Evolutionary conservation across 2,113 vertebrate species (phyloP).

Genomic region (Dipodomys spectabilis): DNA sequence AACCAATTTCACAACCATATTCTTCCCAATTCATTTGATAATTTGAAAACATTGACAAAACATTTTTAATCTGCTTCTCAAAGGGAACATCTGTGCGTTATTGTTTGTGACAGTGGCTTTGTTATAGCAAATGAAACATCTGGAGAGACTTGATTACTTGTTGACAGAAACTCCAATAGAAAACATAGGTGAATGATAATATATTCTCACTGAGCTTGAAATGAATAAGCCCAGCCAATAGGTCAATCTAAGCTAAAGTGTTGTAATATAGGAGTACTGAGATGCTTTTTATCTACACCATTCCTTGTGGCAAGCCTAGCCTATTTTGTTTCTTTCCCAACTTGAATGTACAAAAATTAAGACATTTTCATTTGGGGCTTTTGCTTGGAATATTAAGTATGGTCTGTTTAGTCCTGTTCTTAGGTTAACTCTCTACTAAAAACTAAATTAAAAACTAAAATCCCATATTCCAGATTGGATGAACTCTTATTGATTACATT

Average conservation of each 20-base stretch:
- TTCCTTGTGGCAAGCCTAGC: conserved; percentile 32
- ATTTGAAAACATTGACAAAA: conserved; percentile 78
- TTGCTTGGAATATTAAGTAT: not conserved
- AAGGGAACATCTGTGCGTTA: conserved; percentile 77
- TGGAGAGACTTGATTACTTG: conserved; percentile 79
- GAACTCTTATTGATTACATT: not conserved
- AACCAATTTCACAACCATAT: conserved; percentile 70
- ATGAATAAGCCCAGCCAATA: conserved; percentile 45
- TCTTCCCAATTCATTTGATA: conserved; percentile 76
- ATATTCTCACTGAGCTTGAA: conserved; percentile 64
- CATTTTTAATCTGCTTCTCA: conserved; percentile 80
- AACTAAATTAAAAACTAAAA: conserved; percentile 30
- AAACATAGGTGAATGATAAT: conserved; percentile 73
- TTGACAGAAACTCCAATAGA: conserved; percentile 75
- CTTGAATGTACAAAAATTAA: conserved; percentile 56
- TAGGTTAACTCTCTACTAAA: conserved; percentile 5
- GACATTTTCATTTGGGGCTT: conserved; percentile 37
- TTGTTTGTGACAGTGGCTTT: conserved; percentile 78
- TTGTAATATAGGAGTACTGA: not conserved
- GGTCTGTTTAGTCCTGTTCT: not conserved
- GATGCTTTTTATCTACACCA: conserved; percentile 4
- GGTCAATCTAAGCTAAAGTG: conserved; percentile 47
- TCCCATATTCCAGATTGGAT: conserved; percentile 23
- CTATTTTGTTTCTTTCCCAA: conserved; percentile 11
- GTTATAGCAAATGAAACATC: conserved; percentile 79